Conservation (phyloP, 2,113 vertebrate genomes). For the Trachemys scripta region DNA sequence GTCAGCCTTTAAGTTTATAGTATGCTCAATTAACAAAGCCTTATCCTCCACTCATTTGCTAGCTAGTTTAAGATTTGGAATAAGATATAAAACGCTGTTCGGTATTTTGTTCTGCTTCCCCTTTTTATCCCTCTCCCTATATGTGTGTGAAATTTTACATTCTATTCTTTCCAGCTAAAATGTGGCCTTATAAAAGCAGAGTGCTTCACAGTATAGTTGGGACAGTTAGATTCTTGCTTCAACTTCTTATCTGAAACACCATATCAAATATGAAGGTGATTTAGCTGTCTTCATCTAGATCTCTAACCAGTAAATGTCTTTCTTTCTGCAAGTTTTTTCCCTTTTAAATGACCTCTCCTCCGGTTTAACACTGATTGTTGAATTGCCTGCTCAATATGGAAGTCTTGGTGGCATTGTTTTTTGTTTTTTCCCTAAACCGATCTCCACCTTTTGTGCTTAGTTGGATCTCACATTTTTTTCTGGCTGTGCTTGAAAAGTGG, state of each 20-base stretch:
- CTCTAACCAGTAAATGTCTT: background rate
- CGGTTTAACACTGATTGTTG: background rate
- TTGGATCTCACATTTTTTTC: background rate
- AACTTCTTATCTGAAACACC: background rate
- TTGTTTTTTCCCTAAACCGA: rapidly evolving
- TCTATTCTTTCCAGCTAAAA: background rate
- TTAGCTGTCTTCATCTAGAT: background rate
- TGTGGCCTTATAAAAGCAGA: background rate
- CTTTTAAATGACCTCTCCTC: constrained; percentile 5
- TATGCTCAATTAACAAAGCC: background rate
- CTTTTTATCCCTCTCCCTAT: background rate
- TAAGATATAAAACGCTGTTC: background rate
- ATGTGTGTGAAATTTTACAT: background rate
- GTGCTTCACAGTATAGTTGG: background rate
- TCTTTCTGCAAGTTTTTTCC: background rate
- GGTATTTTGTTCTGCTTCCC: background rate
- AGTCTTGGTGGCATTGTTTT: background rate
- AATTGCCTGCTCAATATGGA: rapidly evolving
- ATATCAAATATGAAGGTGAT: background rate
- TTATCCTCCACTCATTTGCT: background rate
- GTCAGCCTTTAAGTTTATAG: background rate
- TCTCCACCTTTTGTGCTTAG: background rate
- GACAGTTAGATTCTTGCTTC: rapidly evolving
- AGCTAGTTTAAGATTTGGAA: background rate
- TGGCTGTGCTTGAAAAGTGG: background rate